These are phyloP conservation scores for Acanthopagrus latus DNA, from an alignment of 2,797 vertebrate species.

Conservation along the genomic window DNA sequence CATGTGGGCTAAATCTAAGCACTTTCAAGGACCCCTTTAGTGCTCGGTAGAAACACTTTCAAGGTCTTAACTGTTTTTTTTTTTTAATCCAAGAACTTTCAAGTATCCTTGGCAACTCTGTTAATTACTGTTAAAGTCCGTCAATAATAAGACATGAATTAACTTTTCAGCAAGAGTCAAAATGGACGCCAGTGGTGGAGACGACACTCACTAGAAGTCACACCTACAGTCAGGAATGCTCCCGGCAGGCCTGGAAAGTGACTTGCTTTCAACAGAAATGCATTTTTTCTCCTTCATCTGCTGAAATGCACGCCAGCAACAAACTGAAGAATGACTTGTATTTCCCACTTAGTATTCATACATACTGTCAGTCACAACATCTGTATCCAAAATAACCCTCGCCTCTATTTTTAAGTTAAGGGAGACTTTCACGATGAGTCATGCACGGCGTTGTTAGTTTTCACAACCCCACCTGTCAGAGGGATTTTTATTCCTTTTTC, in stretches of 20 bases:
- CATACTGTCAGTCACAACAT: slow-evolving; percentile 1
- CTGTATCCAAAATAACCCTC: slow-evolving; percentile 2
- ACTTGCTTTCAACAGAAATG: not conserved
- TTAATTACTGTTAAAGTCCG: too few relatives aligned
- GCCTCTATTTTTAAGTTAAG: slow-evolving; percentile 9
- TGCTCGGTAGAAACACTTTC: too few relatives aligned
- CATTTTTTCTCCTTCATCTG: not conserved
- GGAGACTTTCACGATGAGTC: slow-evolving; percentile 20
- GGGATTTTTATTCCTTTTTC: slow-evolving; percentile 9
- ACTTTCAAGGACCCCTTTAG: too few relatives aligned
- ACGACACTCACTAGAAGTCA: not conserved
- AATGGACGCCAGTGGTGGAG: slow-evolving; percentile 1
- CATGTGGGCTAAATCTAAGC: too few relatives aligned
- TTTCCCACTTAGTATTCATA: not conserved
- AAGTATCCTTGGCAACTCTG: too few relatives aligned
- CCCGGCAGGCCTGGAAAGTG: not conserved
- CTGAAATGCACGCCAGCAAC: not conserved
- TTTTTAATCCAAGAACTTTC: too few relatives aligned
- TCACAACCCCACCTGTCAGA: slow-evolving; percentile 22
- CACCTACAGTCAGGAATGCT: not conserved
- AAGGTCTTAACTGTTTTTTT: too few relatives aligned
- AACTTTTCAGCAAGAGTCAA: not conserved
- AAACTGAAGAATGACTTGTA: not conserved
- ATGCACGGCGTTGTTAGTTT: slow-evolving; percentile 16
- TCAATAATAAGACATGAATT: not conserved